Base-by-base conservation (phyloP, 2,113 vertebrate genomes). In the Carassius gibelio region DNA sequence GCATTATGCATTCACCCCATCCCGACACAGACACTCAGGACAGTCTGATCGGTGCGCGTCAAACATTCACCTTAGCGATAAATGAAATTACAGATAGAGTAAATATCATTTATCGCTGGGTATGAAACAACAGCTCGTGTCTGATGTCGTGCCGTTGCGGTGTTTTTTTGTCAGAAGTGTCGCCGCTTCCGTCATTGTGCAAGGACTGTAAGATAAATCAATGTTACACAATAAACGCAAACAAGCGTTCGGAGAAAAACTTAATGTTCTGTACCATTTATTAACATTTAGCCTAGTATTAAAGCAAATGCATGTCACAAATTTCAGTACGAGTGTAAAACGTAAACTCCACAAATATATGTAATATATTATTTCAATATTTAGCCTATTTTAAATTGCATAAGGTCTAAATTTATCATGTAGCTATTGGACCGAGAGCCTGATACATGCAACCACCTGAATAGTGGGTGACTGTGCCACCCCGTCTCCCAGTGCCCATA, bases 181-280 rank as follows among this genome's bases (percentile, higher is more conserved):
- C 94, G 94, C 92, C 93, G 88, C 95, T 96, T 94, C 93, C 94
- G 91, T 93, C 93, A 92, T 94, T 94, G 93, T 94, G 92, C 91
- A 88, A 77, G 91, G 90, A 93, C 95, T 95, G 94, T 92, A 95
- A 95, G 57, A 79, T 42, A 11, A 11, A 81, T 81, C 14, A 68
- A 15, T 81, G 66, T 81, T 81, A 68, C 79, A 81, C 61, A 81
- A 80, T 64, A 15, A 48, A 68, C 2, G 59, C 59, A 34, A 21
- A 34, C 38, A 45, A 13, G 19, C 21, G 45, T 48, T 11, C 45
- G 45, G 10, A 11, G 9, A 11, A 2, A 11, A 48, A 48, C 9
- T 2, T 8, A 3, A 11, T 48, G 3, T 48, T 3, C 3, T 48
- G 45, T 48, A 42, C 42, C 0, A 9, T 2, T 21, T 71, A 11